These are phyloP conservation scores for Malurus alboscapulatus DNA, from an alignment of 2,113 vertebrate genomes.

Conservation along the genomic window DNA sequence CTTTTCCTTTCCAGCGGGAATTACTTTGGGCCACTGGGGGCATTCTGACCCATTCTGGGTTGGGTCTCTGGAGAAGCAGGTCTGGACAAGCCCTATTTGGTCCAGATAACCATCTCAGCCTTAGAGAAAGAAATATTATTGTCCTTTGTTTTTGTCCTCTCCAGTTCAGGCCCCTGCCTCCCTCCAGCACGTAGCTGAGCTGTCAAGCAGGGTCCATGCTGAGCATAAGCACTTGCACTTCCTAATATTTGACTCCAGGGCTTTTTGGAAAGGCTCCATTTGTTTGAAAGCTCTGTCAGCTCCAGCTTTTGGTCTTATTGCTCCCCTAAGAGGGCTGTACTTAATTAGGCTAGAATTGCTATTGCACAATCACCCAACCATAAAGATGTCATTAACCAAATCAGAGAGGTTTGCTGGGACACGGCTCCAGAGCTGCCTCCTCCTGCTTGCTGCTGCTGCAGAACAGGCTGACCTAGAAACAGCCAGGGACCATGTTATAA, in stretches of 20 bases:
- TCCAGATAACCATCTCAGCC: neutral
- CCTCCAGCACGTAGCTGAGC: neutral
- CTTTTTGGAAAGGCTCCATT: constrained; percentile 2
- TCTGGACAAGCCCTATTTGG: neutral
- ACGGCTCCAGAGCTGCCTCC: neutral
- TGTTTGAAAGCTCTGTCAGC: constrained; percentile 31
- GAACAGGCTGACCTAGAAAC: constrained; percentile 64
- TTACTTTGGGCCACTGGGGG: neutral
- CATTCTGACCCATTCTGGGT: neutral
- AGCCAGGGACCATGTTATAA: neutral
- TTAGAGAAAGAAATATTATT: neutral
- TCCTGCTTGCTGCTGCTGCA: neutral
- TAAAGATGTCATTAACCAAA: neutral
- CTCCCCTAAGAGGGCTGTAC: constrained; percentile 20
- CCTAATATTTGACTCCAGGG: constrained; percentile 6
- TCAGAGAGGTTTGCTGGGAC: neutral
- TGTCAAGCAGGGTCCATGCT: neutral
- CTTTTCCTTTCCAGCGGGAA: neutral
- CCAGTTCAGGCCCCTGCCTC: neutral
- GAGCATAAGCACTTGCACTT: neutral
- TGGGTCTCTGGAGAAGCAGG: neutral
- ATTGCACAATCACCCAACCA: constrained; percentile 5
- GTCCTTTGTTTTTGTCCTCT: neutral
- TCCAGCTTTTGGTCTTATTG: constrained; percentile 12
- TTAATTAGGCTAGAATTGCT: constrained; percentile 40